Conservation (phyloP, 23 tunicate genomes). For the Styela plicata region DNA sequence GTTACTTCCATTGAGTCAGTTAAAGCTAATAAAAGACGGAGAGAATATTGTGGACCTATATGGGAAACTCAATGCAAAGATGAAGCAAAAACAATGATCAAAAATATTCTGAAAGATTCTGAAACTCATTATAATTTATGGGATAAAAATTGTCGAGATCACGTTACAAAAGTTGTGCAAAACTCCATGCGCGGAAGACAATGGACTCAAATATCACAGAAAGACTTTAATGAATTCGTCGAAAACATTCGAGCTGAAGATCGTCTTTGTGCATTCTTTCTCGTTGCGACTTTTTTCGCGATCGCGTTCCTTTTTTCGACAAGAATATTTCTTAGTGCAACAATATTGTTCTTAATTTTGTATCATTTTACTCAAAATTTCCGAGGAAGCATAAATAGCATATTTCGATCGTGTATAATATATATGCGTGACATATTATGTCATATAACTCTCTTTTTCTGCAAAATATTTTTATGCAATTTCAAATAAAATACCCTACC, state of each 20-base stretch:
- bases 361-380: not conserved
- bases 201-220: not conserved
- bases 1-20: not conserved
- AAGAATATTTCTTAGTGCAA: not conserved
- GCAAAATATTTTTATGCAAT: too few relatives aligned
- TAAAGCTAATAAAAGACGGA: not conserved
- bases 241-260: not conserved
- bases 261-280: not conserved
- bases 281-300: not conserved
- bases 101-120: not conserved
- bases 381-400: not conserved
- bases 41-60: not conserved
- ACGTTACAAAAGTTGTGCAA: too few relatives aligned
- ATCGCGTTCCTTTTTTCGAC: not conserved
- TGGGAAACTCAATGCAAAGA: not conserved
- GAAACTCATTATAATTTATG: conserved; percentile 1
- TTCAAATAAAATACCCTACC: too few relatives aligned
- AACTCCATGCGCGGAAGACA: too few relatives aligned
- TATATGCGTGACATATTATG: not conserved
- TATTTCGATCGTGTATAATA: too few relatives aligned
- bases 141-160: not conserved
- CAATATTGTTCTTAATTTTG: not conserved
- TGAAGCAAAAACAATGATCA: not conserved
- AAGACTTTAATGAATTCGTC: not conserved
- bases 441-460: too few relatives aligned